phyloP scores from a whole-genome alignment of 2,797 vertebrate species.

The Babyrousa celebensis region DNA sequence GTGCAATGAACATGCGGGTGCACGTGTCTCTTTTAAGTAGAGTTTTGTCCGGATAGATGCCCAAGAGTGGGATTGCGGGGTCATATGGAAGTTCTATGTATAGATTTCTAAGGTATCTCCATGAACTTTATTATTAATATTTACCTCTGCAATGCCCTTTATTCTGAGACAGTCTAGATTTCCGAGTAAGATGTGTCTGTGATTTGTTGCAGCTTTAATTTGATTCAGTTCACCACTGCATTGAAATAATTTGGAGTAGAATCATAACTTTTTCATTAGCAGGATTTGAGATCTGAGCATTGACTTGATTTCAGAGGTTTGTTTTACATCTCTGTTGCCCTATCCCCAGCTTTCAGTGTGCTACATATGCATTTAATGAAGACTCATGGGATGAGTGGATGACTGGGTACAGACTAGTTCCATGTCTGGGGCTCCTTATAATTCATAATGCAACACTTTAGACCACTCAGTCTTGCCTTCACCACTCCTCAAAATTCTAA shows the following conservation, averaged over 20 bases:
- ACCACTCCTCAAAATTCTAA: background rate
- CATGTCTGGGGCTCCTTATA: background rate
- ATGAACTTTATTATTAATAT: slow-evolving; percentile 59
- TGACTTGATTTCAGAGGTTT: background rate
- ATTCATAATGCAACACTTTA: slow-evolving; percentile 44
- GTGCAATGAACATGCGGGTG: too few species aligned
- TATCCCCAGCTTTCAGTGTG: background rate
- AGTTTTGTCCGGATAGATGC: too few species aligned
- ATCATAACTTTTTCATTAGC: slow-evolving; percentile 36
- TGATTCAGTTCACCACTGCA: background rate
- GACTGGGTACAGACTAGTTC: background rate
- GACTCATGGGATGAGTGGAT: background rate
- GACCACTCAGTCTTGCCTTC: background rate
- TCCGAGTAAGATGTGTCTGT: slow-evolving; percentile 1
- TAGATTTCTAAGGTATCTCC: too few species aligned
- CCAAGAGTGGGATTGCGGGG: too few species aligned
- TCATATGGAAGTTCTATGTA: too few species aligned
- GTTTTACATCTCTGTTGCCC: slow-evolving; percentile 23
- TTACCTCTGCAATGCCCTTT: background rate
- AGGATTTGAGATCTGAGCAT: slow-evolving; percentile 29
- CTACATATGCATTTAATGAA: background rate
- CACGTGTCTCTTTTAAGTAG: too few species aligned
- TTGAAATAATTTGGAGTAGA: slow-evolving; percentile 28
- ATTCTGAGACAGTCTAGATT: slow-evolving; percentile 45
- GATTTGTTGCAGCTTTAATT: slow-evolving; percentile 21